Evolutionary conservation across 2,888 invertebrate species (phyloP), one percentile per base, ranked within the genome.

Genomic region (Leucozona laternaria): DNA sequence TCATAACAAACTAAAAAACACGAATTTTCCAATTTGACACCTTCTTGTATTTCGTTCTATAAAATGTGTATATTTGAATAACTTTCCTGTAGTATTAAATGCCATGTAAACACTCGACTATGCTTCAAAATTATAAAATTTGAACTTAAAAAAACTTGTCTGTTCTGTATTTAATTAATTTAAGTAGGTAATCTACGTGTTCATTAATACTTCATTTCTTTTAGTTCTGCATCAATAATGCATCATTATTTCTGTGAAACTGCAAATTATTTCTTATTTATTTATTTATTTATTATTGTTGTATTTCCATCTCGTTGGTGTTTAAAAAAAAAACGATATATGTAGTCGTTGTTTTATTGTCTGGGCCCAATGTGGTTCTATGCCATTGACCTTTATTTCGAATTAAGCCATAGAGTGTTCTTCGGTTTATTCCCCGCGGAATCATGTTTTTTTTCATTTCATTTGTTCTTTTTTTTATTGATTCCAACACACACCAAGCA

Each of bases 301-400:
- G 57, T 10, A 4, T 57, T 57, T 57, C 11, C 57, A 57, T 4
- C 10, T 11, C 31, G 57, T 31, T 57, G 28, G 13, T 31, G 31
- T 31, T n/a, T n/a, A n/a, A n/a, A n/a, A n/a, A n/a, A n/a, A n/a
- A n/a, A n/a, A n/a, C n/a, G n/a, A n/a, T n/a, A n/a, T n/a, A n/a
- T n/a, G n/a, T n/a, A n/a, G n/a, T n/a, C n/a, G 37, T 40, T n/a
- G 40, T 64, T 43, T 43, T 64, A 17, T 64, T 64, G 64, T 64
- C 72, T 62, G 79, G 62, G 73, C 37, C 31, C 71, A 71, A 34
- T 62, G 55, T 77, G 34, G 40, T 28, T 53, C 53, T 1, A 53
- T 80, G 84, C 72, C 85, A 85, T 80, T 80, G 85, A 80, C 85
- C 64, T 64, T 43, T 64, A 28, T 64, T 76, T 71, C 37, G 25